Percentiles rank a stretch among this genome's conserved stretches.
phyloP scores from a whole-genome alignment of 2,797 vertebrate species.

The Microctenopoma steveboyesi region DNA sequence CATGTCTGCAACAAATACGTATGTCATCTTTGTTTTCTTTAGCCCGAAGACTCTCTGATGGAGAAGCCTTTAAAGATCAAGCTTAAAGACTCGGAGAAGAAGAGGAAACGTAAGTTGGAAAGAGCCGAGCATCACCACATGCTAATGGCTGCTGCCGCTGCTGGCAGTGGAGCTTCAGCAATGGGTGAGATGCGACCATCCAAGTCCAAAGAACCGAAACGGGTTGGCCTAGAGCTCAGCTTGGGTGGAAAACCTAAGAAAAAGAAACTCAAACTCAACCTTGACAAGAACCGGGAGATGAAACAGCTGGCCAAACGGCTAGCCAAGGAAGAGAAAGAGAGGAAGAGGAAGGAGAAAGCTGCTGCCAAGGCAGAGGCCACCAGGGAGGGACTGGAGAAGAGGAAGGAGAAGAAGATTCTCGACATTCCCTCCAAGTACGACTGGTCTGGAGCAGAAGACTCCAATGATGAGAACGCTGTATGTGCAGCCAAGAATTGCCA shows the following conservation, averaged over 20 bases:
- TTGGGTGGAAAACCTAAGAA: conserved; percentile 92
- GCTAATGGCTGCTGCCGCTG: conserved; percentile 78
- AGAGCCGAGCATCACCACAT: conserved; percentile 90
- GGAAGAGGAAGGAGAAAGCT: conserved; percentile 94
- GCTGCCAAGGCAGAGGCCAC: conserved; percentile 88
- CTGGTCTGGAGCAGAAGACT: conserved; percentile 98
- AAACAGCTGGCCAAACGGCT: conserved; percentile 96
- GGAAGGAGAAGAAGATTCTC: conserved; percentile 94
- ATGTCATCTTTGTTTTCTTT: background rate
- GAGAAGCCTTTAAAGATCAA: conserved; percentile 95
- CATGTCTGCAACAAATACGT: background rate
- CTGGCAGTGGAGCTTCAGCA: conserved; percentile 71
- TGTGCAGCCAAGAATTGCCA: conserved; percentile 97
- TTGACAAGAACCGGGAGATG: conserved; percentile 94
- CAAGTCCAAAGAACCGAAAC: conserved; percentile 94
- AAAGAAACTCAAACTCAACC: conserved; percentile 95
- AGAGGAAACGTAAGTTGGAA: conserved; percentile 94
- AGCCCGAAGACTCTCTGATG: conserved; percentile 92
- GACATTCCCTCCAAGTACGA: conserved; percentile 99
- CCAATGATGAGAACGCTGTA: conserved; percentile 96
- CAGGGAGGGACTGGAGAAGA: conserved; percentile 92
- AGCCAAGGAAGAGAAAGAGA: conserved; percentile 96
- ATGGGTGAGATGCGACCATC: conserved; percentile 78
- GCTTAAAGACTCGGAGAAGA: conserved; percentile 94
- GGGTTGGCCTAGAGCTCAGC: conserved; percentile 82